Evolutionary conservation across 1,140 invertebrate species (phyloP).

Genomic region (Trachelipus rathkii): DNA sequence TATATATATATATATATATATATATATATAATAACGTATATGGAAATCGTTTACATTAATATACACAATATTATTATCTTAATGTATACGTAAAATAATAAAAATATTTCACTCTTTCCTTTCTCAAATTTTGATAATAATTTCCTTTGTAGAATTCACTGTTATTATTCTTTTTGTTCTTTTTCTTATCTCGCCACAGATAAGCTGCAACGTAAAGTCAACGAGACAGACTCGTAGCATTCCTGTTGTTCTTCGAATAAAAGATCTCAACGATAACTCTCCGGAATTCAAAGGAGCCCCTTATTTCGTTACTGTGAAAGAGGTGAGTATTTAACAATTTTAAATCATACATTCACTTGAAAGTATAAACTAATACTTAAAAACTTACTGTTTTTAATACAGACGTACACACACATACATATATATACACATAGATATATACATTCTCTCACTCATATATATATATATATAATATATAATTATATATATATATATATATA

Average conservation of each 20-base stretch:
- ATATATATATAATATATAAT: constrained; percentile 20
- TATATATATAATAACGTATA: no score
- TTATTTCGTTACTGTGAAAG: constrained; percentile 77
- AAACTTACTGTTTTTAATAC: no score
- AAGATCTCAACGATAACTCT: constrained; percentile 85
- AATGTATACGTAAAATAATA: no score
- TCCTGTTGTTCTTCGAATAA: constrained; percentile 80
- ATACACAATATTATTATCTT: not conserved
- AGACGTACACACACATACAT: no score
- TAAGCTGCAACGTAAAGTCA: constrained; percentile 70
- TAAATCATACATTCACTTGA: not conserved
- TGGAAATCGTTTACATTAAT: not conserved
- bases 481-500: constrained; percentile 11
- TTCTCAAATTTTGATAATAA: no score
- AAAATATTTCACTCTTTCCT: no score
- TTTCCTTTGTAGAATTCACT: no score
- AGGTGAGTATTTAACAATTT: constrained; percentile 59
- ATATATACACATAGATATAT: no score
- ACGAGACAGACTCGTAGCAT: constrained; percentile 68
- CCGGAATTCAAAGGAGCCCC: constrained; percentile 59
- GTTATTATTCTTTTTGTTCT: not conserved
- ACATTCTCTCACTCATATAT: not conserved
- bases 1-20: no score
- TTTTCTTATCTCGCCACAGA: constrained; percentile 56
- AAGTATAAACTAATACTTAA: no score